Evolutionary conservation across 1,140 invertebrate species (phyloP).

Genomic region (Drosophila carrolli): DNA sequence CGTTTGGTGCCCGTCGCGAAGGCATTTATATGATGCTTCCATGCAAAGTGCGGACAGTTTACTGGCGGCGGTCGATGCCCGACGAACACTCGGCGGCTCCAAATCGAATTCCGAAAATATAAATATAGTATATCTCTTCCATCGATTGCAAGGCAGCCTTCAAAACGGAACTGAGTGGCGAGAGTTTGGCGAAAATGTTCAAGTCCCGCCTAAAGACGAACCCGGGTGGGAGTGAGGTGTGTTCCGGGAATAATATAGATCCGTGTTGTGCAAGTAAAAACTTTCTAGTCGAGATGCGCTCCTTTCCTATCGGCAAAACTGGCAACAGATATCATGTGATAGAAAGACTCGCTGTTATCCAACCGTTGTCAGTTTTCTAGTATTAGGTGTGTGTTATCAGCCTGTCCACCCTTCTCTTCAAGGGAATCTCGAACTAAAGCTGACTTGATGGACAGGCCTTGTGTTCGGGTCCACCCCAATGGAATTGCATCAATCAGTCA

Average conservation of each 20-base stretch:
- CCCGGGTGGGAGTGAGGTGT: conserved; percentile 69
- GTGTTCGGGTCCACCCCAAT: conserved; percentile 9
- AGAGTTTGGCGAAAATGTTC: conserved; percentile 79
- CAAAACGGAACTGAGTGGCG: conserved; percentile 78
- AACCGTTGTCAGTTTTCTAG: conserved; percentile 10
- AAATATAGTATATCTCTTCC: conserved; percentile 5
- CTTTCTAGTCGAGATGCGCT: conserved; percentile 31
- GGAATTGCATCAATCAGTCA: conserved; percentile 46
- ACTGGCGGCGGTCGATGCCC: conserved; percentile 42
- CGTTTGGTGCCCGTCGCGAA: conserved; percentile 11
- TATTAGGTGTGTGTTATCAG: conserved; percentile 14
- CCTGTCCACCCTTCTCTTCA: not conserved
- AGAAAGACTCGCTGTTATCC: conserved; percentile 2
- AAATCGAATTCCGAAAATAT: conserved; percentile 7
- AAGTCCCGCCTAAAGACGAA: conserved; percentile 77
- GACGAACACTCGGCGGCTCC: conserved; percentile 31
- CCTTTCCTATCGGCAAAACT: conserved; percentile 31
- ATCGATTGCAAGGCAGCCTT: conserved; percentile 41
- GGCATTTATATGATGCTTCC: conserved; percentile 57
- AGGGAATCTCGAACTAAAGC: not conserved
- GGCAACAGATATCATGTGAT: conserved; percentile 27
- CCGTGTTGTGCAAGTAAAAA: conserved; percentile 10
- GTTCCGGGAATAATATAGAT: conserved; percentile 12
- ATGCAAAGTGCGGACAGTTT: conserved; percentile 47
- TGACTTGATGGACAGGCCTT: conserved; percentile 26